phyloP scores from a whole-genome alignment of 2,888 invertebrate species.

The Pomacea canaliculata region DNA sequence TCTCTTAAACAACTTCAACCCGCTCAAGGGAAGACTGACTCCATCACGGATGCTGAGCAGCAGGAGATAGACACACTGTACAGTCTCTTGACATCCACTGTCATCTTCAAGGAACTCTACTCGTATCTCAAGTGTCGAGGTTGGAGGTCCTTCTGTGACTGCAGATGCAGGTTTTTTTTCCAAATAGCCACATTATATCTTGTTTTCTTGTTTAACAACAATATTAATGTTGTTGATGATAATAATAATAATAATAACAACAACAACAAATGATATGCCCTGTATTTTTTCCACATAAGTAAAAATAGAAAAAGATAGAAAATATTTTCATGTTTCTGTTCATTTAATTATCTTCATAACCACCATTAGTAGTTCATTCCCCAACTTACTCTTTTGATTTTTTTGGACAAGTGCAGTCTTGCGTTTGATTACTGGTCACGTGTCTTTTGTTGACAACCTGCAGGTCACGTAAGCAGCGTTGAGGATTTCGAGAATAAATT shows the following conservation, averaged over 20 bases:
- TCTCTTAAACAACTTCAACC: constrained; percentile 16
- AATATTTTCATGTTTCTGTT: too few relatives aligned
- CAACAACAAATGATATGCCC: too few relatives aligned
- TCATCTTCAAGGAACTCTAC: constrained; percentile 14
- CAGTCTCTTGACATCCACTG: not conserved
- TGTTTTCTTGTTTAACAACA: too few relatives aligned
- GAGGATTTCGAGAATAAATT: constrained; percentile 63
- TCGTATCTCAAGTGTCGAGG: constrained; percentile 3
- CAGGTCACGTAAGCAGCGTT: constrained; percentile 22
- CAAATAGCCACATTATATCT: not conserved
- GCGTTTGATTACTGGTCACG: too few relatives aligned
- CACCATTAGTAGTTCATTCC: too few relatives aligned
- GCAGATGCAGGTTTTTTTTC: not conserved
- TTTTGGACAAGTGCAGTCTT: too few relatives aligned
- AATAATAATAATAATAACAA: too few relatives aligned
- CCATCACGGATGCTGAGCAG: not conserved
- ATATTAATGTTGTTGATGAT: too few relatives aligned
- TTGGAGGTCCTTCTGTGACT: not conserved
- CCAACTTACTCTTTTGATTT: too few relatives aligned
- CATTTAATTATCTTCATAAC: too few relatives aligned
- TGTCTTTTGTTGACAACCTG: not conserved
- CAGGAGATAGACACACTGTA: constrained; percentile 6
- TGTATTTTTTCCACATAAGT: too few relatives aligned
- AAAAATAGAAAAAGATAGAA: too few relatives aligned
- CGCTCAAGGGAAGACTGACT: constrained; percentile 5